These are phyloP conservation scores for Tenthredo scrophulariae DNA, from an alignment of 2,888 invertebrate genomes.

Conservation along the genomic window DNA sequence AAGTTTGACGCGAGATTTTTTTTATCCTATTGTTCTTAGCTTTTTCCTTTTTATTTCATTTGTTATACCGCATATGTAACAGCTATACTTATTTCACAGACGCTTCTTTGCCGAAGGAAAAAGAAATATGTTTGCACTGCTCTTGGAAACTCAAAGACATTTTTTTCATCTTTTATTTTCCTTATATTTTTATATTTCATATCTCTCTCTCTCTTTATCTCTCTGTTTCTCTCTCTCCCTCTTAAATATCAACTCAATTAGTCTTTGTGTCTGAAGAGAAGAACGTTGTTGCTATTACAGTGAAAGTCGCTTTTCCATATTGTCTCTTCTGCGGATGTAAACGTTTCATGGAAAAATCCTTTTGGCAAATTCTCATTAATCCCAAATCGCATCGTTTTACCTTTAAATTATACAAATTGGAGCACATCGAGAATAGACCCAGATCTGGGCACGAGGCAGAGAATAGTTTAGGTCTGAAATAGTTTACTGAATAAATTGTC, in stretches of 20 bases:
- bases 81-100: not conserved
- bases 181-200: slow-evolving; percentile 50
- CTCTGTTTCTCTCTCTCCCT: slow-evolving; percentile 50
- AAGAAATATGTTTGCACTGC: not conserved
- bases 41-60: slow-evolving; percentile 37
- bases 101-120: not conserved
- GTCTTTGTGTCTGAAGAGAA: slow-evolving; percentile 14
- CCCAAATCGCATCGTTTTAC: not conserved
- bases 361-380: not conserved
- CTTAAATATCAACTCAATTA: slow-evolving; percentile 13
- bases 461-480: not conserved
- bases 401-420: not conserved
- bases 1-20: slow-evolving; percentile 10
- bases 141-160: not conserved
- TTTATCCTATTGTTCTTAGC: slow-evolving; percentile 25
- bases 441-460: slow-evolving; percentile 1
- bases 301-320: not conserved
- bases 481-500: not conserved
- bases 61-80: slow-evolving; percentile 4
- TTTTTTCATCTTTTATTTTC: not conserved
- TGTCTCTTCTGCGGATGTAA: not conserved
- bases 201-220: slow-evolving; percentile 46
- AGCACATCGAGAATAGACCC: not conserved
- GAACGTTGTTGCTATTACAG: not conserved
- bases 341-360: not conserved